phyloP scores from a whole-genome alignment of 2,113 vertebrate genomes.

The Stigmatopora nigra region DNA sequence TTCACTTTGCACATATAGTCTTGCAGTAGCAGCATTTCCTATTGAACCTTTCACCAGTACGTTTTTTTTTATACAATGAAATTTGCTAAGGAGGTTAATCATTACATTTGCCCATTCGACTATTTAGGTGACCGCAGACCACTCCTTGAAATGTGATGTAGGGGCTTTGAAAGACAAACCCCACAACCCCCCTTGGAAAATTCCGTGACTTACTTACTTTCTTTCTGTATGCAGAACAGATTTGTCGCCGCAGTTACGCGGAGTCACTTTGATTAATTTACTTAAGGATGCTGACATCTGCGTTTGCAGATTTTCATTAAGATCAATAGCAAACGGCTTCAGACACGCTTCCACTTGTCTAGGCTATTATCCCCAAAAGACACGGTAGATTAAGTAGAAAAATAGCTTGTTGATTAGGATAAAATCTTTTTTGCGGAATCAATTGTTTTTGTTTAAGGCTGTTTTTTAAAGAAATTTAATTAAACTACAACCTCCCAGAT shows the following conservation, averaged over 20 bases:
- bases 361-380: conserved; percentile 53
- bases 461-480: conserved; percentile 20
- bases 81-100: conserved; percentile 62
- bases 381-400: conserved; percentile 44
- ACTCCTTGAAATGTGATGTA: conserved; percentile 30
- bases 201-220: not conserved
- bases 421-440: conserved; percentile 3
- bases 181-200: not conserved
- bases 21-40: conserved; percentile 57
- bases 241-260: conserved; percentile 17
- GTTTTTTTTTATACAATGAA: conserved; percentile 61
- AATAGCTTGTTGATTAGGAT: conserved; percentile 14
- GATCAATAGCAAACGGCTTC: conserved; percentile 57
- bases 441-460: conserved; percentile 17
- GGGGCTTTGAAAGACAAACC: conserved; percentile 16
- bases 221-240: conserved; percentile 21
- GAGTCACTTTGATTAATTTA: conserved; percentile 64
- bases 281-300: conserved; percentile 54
- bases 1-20: conserved; percentile 46
- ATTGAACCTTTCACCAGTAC: conserved; percentile 57
- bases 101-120: conserved; percentile 44
- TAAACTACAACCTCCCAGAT: not conserved
- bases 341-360: conserved; percentile 46
- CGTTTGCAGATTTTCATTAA: conserved; percentile 70
- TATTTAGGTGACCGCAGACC: conserved; percentile 41